Evolutionary conservation across 2,888 invertebrate genomes (phyloP).

Genomic region (Drosophila quinaria): DNA sequence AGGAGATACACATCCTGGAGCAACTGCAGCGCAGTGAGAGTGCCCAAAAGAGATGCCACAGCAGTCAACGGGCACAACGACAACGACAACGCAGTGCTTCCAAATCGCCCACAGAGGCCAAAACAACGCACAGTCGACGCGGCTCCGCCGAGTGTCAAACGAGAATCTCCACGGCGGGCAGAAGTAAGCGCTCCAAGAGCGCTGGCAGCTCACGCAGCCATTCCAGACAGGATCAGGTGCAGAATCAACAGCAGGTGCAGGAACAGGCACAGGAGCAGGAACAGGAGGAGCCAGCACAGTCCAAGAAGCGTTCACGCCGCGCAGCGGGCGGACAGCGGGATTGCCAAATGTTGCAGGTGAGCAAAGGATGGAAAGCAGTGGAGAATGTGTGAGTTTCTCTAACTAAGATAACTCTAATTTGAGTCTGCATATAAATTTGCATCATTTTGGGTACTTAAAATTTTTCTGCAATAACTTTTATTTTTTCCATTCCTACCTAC

Average conservation of each 20-base stretch:
- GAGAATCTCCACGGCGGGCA: constrained; percentile 31
- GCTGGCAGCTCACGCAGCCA: constrained; percentile 69
- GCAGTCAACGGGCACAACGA: constrained; percentile 17
- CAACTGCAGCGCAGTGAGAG: constrained; percentile 58
- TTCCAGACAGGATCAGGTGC: constrained; percentile 39
- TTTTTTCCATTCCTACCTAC: too few species aligned
- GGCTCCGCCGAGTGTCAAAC: constrained; percentile 47
- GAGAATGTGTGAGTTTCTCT: not conserved
- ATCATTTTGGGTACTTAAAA: too few species aligned
- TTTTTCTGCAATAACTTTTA: too few species aligned
- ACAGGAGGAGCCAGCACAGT: not conserved
- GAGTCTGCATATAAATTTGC: too few species aligned
- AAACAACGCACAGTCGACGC: constrained; percentile 31
- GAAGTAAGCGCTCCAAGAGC: constrained; percentile 78
- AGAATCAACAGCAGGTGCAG: constrained; percentile 1
- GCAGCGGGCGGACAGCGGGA: constrained; percentile 64
- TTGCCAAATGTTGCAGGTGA: constrained; percentile 81
- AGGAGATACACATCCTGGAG: constrained; percentile 52
- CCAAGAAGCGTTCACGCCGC: constrained; percentile 30
- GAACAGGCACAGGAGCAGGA: not conserved
- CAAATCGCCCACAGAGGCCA: constrained; percentile 46
- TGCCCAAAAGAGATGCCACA: constrained; percentile 31
- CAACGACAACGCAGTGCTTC: constrained; percentile 35
- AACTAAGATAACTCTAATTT: too few species aligned
- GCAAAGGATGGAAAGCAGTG: not conserved